Conservation (phyloP, 2,888 invertebrate genomes). For the Eupithecia vulgata region DNA sequence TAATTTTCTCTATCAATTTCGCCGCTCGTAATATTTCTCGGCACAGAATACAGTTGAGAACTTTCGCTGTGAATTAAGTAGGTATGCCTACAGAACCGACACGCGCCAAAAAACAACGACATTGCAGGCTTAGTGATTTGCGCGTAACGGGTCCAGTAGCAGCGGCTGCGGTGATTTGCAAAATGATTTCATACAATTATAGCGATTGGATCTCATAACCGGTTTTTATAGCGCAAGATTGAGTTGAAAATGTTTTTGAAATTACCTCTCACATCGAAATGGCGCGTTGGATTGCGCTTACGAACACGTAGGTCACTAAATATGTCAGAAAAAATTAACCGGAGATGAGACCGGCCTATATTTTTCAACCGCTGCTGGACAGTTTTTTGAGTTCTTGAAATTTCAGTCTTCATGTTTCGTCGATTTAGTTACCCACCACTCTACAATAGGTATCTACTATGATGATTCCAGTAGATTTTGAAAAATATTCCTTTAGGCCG, state of each 20-base stretch:
- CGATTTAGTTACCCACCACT: background rate
- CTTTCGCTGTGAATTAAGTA: slow-evolving; percentile 77
- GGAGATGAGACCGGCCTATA: background rate
- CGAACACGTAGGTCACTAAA: slow-evolving; percentile 14
- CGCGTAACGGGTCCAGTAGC: slow-evolving; percentile 82
- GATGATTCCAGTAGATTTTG: background rate
- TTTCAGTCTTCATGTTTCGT: background rate
- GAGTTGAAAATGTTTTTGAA: slow-evolving; percentile 47
- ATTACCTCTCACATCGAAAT: slow-evolving; percentile 45
- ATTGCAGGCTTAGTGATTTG: slow-evolving; percentile 73
- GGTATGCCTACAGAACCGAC: slow-evolving; percentile 66
- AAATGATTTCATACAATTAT: slow-evolving; percentile 52
- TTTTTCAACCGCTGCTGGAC: background rate
- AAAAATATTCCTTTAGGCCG: background rate
- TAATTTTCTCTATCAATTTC: slow-evolving; percentile 53
- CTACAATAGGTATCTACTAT: background rate
- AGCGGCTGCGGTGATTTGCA: slow-evolving; percentile 49
- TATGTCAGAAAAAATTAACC: background rate
- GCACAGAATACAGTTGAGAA: slow-evolving; percentile 49
- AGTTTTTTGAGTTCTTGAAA: background rate
- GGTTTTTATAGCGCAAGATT: slow-evolving; percentile 47
- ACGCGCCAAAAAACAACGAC: slow-evolving; percentile 79
- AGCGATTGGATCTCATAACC: slow-evolving; percentile 49
- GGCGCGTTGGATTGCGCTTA: slow-evolving; percentile 40
- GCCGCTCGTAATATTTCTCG: slow-evolving; percentile 37